These are phyloP conservation scores for Chloropsis cyanopogon DNA, from an alignment of 2,113 vertebrate species.

Conservation along the genomic window DNA sequence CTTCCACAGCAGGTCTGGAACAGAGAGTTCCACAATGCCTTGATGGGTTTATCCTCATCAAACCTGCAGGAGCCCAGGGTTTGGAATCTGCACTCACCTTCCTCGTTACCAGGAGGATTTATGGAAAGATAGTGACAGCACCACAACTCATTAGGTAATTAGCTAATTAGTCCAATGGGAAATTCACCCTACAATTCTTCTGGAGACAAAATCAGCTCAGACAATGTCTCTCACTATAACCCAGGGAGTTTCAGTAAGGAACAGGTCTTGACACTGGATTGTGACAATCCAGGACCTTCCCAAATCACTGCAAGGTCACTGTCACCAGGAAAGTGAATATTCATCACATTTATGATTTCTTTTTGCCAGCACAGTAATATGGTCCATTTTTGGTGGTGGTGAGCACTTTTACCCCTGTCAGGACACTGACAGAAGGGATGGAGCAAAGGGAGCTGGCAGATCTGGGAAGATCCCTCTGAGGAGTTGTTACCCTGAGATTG, in stretches of 20 bases:
- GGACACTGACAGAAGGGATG: not conserved
- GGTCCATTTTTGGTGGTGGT: not conserved
- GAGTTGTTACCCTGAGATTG: rapidly evolving
- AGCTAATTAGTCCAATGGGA: not conserved
- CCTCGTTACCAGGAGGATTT: not conserved
- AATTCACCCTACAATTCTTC: not conserved
- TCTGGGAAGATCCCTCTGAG: not conserved
- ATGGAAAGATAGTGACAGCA: not conserved
- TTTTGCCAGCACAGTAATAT: rapidly evolving
- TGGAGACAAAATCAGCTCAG: not conserved
- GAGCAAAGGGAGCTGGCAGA: not conserved
- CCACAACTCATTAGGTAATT: not conserved
- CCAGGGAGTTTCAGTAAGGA: not conserved
- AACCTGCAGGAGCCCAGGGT: not conserved
- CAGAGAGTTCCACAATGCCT: not conserved
- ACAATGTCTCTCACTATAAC: not conserved
- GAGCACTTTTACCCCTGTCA: not conserved
- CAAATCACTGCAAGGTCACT: not conserved
- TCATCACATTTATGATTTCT: not conserved
- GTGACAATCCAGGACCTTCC: not conserved
- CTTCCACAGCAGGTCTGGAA: not conserved
- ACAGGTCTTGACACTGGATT: not conserved
- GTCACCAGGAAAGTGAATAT: not conserved
- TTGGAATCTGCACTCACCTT: not conserved
- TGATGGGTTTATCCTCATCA: not conserved